Evolutionary conservation across 2,797 vertebrate species (phyloP), one percentile per base, ranked within the genome.

Genomic region (Hephaestus fuliginosus): DNA sequence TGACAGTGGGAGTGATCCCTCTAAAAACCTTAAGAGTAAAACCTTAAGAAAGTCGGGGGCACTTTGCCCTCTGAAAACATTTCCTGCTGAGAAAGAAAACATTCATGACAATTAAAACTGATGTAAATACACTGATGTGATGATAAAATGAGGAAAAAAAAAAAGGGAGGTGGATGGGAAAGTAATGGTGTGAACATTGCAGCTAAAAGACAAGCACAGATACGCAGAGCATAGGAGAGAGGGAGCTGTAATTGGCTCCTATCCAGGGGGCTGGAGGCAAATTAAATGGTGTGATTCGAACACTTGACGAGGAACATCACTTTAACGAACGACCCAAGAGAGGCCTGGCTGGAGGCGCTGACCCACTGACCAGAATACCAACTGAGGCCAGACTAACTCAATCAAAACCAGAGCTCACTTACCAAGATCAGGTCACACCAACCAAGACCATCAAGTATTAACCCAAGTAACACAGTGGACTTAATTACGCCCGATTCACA

Each of bases 351-450:
- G 55, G 84, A 78, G 88, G 91, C 83, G 7, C 70, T 78, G 87
- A 83, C 89, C 86, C 83, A 90, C 91, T 92, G 88, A 92, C 88
- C 88, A 83, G 79, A 85, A 90, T 85, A 86, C 57, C 75, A 88
- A 89, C 88, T 53, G 25, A 76, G 58, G 74, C 82, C 74, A 65
- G 73, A 81, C 77, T 76, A 79, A 86, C 83, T 77, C 67, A 80
- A 82, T 82, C 74, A 80, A 88, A 79, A 80, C 65, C 57, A 56
- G 52, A 69, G 58, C 78, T 80, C 60, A 64, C 48, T 52, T 55
- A 76, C 43, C 56, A 49, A 66, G 78, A 78, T 46, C 70, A 81
- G 64, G 65, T 14, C 72, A 74, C 44, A 49, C 70, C 63, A 76
- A 65, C 68, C 64, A 67, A 53, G 57, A 80, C 72, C 48, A 56